A percentile compares a stretch with the other conserved stretches of the same genome.
Conservation (phyloP, 2,888 invertebrate genomes). For the Cartodere bifasciata region DNA sequence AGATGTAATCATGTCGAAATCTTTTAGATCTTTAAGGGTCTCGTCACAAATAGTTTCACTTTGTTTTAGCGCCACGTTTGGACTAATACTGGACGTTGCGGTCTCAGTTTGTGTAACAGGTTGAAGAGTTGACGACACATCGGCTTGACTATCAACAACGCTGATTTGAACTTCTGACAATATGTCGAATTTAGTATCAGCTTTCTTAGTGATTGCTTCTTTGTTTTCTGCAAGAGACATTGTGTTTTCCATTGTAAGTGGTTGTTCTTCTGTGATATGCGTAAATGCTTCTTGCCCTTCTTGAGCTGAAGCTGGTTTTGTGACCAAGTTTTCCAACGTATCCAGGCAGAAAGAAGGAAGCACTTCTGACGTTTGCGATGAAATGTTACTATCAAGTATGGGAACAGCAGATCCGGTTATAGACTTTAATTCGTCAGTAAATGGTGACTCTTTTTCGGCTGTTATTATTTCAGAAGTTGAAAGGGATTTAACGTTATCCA, state of each 20-base stretch:
- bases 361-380: conserved; percentile 33
- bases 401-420: conserved; percentile 25
- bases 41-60: conserved; percentile 25
- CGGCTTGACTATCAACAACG: conserved; percentile 37
- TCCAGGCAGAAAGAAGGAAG: conserved; percentile 17
- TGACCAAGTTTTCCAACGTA: conserved; percentile 13
- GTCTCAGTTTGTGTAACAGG: conserved; percentile 20
- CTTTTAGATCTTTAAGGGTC: conserved; percentile 21
- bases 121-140: conserved; percentile 31
- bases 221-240: conserved; percentile 27
- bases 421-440: conserved; percentile 28
- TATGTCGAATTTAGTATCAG: conserved; percentile 40
- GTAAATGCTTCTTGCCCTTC: conserved; percentile 18
- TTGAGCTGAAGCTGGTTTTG: conserved; percentile 16
- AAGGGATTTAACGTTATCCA: conserved; percentile 34
- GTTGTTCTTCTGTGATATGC: conserved; percentile 17
- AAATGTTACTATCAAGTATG: conserved; percentile 33
- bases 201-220: conserved; percentile 40
- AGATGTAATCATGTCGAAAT: conserved; percentile 22
- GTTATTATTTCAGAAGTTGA: conserved; percentile 37
- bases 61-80: conserved; percentile 28
- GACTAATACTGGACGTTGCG: conserved; percentile 28
- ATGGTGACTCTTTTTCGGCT: conserved; percentile 37
- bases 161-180: conserved; percentile 45
- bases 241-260: conserved; percentile 18